Base-by-base conservation (phyloP, 2,888 invertebrate species). In the Eutolmus rufibarbis region DNA sequence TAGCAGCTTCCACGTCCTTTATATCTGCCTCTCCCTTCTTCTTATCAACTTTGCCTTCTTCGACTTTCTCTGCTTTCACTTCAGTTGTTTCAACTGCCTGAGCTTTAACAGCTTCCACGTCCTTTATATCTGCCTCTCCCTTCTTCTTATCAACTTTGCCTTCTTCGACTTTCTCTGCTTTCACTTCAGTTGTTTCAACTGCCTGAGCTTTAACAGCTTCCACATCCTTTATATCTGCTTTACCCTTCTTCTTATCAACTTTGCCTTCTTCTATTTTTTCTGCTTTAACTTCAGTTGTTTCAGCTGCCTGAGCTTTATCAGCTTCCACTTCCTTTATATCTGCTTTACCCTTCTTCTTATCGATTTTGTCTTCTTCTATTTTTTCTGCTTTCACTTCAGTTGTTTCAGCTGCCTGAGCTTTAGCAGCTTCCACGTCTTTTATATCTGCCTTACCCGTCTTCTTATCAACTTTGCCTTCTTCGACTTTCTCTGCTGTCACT, bases 361-460 rank as follows among this genome's bases (percentile, higher is more conserved):
- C 43, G 0, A 46, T 16, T 16, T 46, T 87, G 88, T 89, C 89
- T 89, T 90, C 89, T 76, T 90, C 12, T 88, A 87, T 8, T n/a
- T 77, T n/a, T 77, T 77, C 77, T 34, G n/a, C 7, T 31, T 77
- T 77, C 31, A 77, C 37, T 88, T 86, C 77, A 2, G 77, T 34
- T 12, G 37, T 9, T 34, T 77, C 77, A 14, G n/a, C 77, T 31
- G 77, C 19, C 16, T 37, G 31, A 88, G 51, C 81, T 85, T 87
- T 81, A 89, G 86, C 28, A 89, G 88, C 84, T 74, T 88, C 89
- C 86, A 88, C 79, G 57, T 88, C 89, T 88, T 89, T 87, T 76
- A 37, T 87, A 46, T 79, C 89, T 87, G 43, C 89, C 86, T 87
- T 87, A 88, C 86, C 89, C 87, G 84, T 87, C 37, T 40, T 79